Evolutionary conservation across 2,113 vertebrate species (phyloP).

Genomic region (Paraplagusia blochii): DNA sequence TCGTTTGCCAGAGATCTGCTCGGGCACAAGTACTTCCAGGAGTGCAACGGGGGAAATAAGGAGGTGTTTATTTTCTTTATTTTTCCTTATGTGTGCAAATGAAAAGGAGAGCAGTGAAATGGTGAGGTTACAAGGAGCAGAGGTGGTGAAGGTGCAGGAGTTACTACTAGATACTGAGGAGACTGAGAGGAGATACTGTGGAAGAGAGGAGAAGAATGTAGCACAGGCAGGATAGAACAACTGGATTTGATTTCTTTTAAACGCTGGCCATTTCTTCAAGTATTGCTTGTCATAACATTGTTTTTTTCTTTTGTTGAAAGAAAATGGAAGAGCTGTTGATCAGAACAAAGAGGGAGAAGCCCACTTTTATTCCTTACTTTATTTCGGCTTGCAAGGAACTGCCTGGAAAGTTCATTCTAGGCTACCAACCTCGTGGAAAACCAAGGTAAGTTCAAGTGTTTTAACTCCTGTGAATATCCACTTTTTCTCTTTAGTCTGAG

Average conservation of each 20-base stretch:
- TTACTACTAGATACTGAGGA: no score
- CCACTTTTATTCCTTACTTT: slow-evolving; percentile 96
- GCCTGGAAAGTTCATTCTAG: slow-evolving; percentile 95
- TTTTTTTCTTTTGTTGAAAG: slow-evolving; percentile 66
- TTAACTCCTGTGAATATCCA: no score
- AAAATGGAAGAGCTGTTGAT: slow-evolving; percentile 95
- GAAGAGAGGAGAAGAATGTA: no score
- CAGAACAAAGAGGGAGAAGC: slow-evolving; percentile 93
- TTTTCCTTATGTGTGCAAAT: neutral
- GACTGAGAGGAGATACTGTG: no score
- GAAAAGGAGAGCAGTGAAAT: no score
- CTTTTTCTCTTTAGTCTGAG: no score
- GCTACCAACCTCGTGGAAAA: slow-evolving; percentile 96
- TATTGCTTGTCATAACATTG: neutral
- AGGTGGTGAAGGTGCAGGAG: no score
- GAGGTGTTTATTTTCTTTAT: slow-evolving; percentile 75
- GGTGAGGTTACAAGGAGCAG: no score
- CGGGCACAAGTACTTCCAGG: slow-evolving; percentile 95
- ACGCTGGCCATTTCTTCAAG: neutral
- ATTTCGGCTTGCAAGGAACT: slow-evolving; percentile 93
- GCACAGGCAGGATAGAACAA: neutral
- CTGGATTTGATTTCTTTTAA: neutral
- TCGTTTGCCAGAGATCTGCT: slow-evolving; percentile 94
- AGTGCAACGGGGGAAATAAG: slow-evolving; percentile 86
- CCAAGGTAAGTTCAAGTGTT: slow-evolving; percentile 80